These are phyloP conservation scores for Caenorhabditis plicata DNA, from an alignment of 2,888 invertebrate genomes.

Conservation along the genomic window DNA sequence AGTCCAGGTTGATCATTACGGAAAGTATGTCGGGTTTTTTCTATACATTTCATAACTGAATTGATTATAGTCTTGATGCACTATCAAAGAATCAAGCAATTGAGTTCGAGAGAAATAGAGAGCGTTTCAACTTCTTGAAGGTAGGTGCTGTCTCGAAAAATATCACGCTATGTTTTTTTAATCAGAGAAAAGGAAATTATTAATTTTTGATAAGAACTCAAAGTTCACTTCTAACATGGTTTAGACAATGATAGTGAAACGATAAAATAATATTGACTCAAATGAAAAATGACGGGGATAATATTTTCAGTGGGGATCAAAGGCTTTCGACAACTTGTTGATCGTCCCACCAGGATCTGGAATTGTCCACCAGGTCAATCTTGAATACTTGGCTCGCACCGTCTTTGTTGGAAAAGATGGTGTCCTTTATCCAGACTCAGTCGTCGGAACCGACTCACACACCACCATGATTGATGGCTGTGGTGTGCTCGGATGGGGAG, in stretches of 20 bases:
- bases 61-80: slow-evolving; percentile 77
- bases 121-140: slow-evolving; percentile 92
- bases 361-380: slow-evolving; percentile 96
- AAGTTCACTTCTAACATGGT: background rate
- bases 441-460: slow-evolving; percentile 96
- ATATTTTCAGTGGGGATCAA: slow-evolving; percentile 84
- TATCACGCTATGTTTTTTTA: slow-evolving; percentile 24
- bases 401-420: slow-evolving; percentile 66
- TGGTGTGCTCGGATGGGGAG: slow-evolving; percentile 87
- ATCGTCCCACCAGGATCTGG: slow-evolving; percentile 98
- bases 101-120: slow-evolving; percentile 92
- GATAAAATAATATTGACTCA: background rate
- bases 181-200: background rate
- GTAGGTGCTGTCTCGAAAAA: slow-evolving; percentile 68
- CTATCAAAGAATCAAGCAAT: slow-evolving; percentile 87
- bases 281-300: slow-evolving; percentile 1
- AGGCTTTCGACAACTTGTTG: slow-evolving; percentile 89
- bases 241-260: background rate
- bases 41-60: background rate
- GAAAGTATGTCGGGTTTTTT: slow-evolving; percentile 67
- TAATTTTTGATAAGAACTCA: no score
- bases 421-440: slow-evolving; percentile 82
- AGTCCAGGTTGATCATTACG: slow-evolving; percentile 89
- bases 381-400: slow-evolving; percentile 72
- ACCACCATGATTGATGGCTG: slow-evolving; percentile 88